Conservation (phyloP, 1,140 invertebrate genomes). For the Caenorhabditis latens region DNA sequence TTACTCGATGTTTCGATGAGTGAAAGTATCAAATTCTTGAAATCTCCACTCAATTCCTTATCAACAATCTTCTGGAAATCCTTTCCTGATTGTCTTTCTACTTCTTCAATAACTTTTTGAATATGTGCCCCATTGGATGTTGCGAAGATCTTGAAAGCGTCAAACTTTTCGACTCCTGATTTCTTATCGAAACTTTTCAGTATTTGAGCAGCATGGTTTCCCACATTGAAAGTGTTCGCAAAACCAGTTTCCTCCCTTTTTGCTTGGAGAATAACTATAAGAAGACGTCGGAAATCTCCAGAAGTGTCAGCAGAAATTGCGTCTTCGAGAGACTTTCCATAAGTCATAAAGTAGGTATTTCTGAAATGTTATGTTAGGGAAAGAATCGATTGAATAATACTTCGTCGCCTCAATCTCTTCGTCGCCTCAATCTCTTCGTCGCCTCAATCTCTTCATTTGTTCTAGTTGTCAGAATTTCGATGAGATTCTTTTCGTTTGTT, state of each 20-base stretch:
- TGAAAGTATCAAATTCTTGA: slow-evolving; percentile 87
- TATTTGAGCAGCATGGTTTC: slow-evolving; percentile 51
- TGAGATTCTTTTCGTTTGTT: slow-evolving; percentile 79
- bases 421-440: slow-evolving; percentile 54
- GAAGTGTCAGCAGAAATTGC: slow-evolving; percentile 92
- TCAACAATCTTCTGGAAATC: slow-evolving; percentile 88
- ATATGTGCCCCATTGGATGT: slow-evolving; percentile 14
- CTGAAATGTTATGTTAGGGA: background rate
- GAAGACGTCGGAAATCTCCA: slow-evolving; percentile 89
- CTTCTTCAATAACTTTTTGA: slow-evolving; percentile 40
- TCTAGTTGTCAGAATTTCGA: slow-evolving; percentile 79
- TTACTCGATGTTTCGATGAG: slow-evolving; percentile 78
- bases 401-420: too few species aligned
- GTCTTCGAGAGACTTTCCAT: slow-evolving; percentile 82
- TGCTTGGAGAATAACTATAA: slow-evolving; percentile 81
- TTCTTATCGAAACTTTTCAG: slow-evolving; percentile 59
- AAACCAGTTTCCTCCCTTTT: slow-evolving; percentile 75
- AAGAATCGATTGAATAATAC: background rate
- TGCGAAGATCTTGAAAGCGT: slow-evolving; percentile 46
- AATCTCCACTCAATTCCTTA: slow-evolving; percentile 87
- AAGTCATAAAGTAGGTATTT: slow-evolving; percentile 58
- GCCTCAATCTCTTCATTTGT: slow-evolving; percentile 66
- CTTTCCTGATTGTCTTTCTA: slow-evolving; percentile 81
- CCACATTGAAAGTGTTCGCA: slow-evolving; percentile 74
- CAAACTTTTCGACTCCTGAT: slow-evolving; percentile 58